Evolutionary conservation across 2,888 invertebrate genomes (phyloP), one percentile per base, ranked within the genome.

Genomic region (Sceliomorpha sp.): DNA sequence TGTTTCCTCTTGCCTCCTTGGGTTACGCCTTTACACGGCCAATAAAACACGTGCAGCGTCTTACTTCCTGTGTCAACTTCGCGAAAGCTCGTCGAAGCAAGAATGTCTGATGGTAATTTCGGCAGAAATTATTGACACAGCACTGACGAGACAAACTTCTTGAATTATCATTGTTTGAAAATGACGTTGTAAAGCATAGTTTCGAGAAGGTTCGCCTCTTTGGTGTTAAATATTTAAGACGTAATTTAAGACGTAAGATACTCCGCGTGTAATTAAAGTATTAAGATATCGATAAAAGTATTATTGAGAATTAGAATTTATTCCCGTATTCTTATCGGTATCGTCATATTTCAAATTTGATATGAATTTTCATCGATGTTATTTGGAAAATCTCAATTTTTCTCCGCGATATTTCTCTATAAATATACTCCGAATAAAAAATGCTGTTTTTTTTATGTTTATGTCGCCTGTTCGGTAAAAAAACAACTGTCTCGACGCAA

Each of bases 1-100:
- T 55, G 44, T 59, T 53, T 5, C 40, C 32, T 44, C 36, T 50
- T 42, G 9, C n/a, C 50, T 67, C 55, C 42, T 67, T 59, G 53
- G 29, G 20, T 34, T 4, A 8, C 8, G 15, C 10, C 50, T 50
- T 55, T 50, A 47, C 44, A 55, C 37, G 32, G 32, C 7, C 44
- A 32, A 34, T 48, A 34, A 60, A 58, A 37, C 15, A 34, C 4
- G 7, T 14, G n/a, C n/a, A 34, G 13, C 37, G 26, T 45, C 44
- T 29, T 34, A 27, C 13, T 44, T 42, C 27, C 13, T 39, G 10
- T 10, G 51, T 39, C 51, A 37, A 51, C 32, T 39, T 12, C n/a
- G 27, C 10, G 14, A 59, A 51, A 53, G 31, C 31, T 10, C 45
- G 10, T 17, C 37, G 32, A 62, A 62, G 31, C 26, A 12, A 39